phyloP scores from a whole-genome alignment of 2,113 vertebrate species.

The Petrocephalus zakoni region DNA sequence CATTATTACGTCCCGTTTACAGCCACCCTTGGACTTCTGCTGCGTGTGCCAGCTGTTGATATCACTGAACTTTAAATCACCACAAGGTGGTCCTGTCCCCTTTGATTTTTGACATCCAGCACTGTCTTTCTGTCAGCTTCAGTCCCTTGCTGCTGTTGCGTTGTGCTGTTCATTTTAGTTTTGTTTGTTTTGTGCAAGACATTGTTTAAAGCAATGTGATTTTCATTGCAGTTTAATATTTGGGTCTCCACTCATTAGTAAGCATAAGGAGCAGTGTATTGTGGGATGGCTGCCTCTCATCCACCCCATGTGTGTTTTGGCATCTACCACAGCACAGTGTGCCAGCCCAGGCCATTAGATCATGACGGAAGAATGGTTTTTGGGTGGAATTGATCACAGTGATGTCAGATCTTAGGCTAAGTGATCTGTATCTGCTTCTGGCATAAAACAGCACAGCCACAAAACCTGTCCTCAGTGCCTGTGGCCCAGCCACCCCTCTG shows the following conservation, averaged over 20 bases:
- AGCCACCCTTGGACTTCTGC: neutral
- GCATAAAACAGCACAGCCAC: slow-evolving; percentile 44
- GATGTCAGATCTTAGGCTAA: slow-evolving; percentile 43
- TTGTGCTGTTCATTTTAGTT: neutral
- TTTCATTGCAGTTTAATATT: neutral
- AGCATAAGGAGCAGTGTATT: neutral
- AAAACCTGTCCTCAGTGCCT: slow-evolving; percentile 31
- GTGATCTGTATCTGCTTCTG: slow-evolving; percentile 33
- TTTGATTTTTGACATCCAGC: neutral
- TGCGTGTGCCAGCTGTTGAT: neutral
- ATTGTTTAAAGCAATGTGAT: neutral
- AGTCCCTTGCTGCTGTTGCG: neutral
- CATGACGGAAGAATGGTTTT: slow-evolving; percentile 48
- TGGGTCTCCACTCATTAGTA: neutral
- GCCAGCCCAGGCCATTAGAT: slow-evolving; percentile 38
- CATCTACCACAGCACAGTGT: slow-evolving; percentile 21
- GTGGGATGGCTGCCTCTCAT: slow-evolving; percentile 7
- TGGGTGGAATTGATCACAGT: slow-evolving; percentile 35
- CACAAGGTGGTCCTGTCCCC: neutral
- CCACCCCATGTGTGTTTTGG: slow-evolving; percentile 20
- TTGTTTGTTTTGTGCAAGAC: neutral
- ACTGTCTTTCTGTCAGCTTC: neutral
- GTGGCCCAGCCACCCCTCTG: neutral
- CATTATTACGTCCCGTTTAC: neutral
- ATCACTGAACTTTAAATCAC: neutral